Evolutionary conservation across 1,140 invertebrate genomes (phyloP), one percentile per base, ranked within the genome.

Genomic region (Lordiphosa stackelbergi): DNA sequence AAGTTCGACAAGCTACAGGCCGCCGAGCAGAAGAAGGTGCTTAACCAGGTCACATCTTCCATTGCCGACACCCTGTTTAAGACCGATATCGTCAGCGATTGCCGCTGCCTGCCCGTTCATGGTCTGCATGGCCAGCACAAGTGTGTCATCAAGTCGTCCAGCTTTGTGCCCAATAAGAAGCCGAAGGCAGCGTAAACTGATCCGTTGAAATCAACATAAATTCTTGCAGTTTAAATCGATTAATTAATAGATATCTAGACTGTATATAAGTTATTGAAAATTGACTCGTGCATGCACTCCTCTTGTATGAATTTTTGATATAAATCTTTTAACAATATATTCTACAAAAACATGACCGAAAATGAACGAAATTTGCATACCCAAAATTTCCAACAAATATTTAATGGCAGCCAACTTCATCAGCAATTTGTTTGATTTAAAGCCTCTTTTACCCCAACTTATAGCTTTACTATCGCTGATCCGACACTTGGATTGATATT

Each of bases 31-130:
- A 85, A 69, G 54, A 86, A 86, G 28, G 49, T 66, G 34, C 43
- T 85, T 0, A 68, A 56, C 16, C 72, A 77, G 46, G 64, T 87
- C 0, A 70, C 69, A 19, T 65, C 66, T 3, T 74, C 79, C 0
- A 63, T 88, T 11, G 78, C 87, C 5, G 86, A 88, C 47, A 75
- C 75, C n/a, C 69, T 87, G 2, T 81, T 75, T 13, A 85, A 85
- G 46, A 87, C 85, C 3, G 87, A 88, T 54, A 71, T 71, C 0
- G 56, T 81, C 5, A 79, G 64, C 45, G 79, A 88, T 0, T 88
- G 87, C 13, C 68, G 60, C 8, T 88, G 87, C 34, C 19, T 54
- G 12, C 65, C 73, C 2, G 38, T 60, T 3, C 35, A 71, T 35
- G 85, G 84, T 24, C 42, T 88, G 1, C 57, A 81, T 60, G 84